These are phyloP conservation scores for Venustoraphidia nigricollis DNA, from an alignment of 2,888 invertebrate genomes.

Conservation along the genomic window DNA sequence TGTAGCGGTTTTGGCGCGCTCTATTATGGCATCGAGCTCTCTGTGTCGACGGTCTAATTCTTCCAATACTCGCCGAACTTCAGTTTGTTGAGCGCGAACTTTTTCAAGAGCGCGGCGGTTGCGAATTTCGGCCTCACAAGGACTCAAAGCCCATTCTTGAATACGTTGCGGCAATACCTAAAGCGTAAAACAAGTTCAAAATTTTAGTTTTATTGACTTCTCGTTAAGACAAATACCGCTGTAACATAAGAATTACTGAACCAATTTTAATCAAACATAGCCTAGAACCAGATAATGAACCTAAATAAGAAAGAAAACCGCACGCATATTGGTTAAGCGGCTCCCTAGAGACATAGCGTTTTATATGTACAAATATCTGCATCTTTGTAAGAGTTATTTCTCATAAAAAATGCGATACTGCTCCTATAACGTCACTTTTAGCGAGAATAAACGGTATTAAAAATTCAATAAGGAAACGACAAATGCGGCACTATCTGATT, in stretches of 20 bases:
- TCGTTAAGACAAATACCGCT: no score
- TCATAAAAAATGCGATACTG: background rate
- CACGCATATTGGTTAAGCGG: no score
- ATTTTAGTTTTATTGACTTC: no score
- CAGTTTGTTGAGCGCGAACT: constrained; percentile 64
- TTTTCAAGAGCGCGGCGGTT: constrained; percentile 46
- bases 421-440: background rate
- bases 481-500: constrained; percentile 14
- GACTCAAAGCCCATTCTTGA: constrained; percentile 82
- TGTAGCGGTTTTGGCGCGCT: constrained; percentile 56
- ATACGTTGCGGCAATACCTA: constrained; percentile 77
- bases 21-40: constrained; percentile 67
- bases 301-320: no score
- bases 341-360: no score
- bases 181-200: background rate
- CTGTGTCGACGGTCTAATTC: constrained; percentile 62
- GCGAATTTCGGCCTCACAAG: constrained; percentile 74
- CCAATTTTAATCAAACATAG: no score
- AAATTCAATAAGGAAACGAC: background rate
- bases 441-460: background rate
- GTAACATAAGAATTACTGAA: no score
- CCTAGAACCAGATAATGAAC: no score
- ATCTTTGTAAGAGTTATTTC: background rate
- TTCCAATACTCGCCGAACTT: constrained; percentile 63
- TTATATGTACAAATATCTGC: no score